Evolutionary conservation across 2,797 vertebrate genomes (phyloP).

Genomic region (Notolabrus celidotus): DNA sequence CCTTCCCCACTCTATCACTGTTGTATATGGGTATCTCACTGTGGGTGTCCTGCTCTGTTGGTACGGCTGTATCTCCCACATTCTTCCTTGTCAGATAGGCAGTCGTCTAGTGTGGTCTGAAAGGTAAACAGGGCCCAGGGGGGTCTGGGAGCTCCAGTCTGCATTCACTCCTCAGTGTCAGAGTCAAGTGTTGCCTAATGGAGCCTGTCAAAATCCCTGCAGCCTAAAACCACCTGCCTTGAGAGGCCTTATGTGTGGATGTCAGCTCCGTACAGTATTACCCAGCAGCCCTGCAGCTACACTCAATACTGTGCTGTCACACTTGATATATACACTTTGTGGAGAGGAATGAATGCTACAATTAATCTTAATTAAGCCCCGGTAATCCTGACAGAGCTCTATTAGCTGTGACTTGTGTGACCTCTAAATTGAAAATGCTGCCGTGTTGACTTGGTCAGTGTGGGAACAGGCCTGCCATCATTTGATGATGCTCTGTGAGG

Average conservation of each 20-base stretch:
- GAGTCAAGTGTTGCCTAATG: slow-evolving; percentile 78
- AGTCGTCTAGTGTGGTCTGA: slow-evolving; percentile 71
- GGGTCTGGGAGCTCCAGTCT: slow-evolving; percentile 64
- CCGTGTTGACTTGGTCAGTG: slow-evolving; percentile 34
- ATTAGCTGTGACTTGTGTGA: slow-evolving; percentile 63
- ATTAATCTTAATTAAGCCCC: slow-evolving; percentile 80
- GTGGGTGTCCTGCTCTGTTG: slow-evolving; percentile 65
- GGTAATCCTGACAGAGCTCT: slow-evolving; percentile 69
- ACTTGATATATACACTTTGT: slow-evolving; percentile 77
- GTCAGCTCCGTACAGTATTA: slow-evolving; percentile 55
- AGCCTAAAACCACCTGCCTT: slow-evolving; percentile 72
- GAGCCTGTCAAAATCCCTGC: slow-evolving; percentile 74
- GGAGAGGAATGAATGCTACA: slow-evolving; percentile 69
- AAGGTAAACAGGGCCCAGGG: slow-evolving; percentile 77
- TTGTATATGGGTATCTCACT: slow-evolving; percentile 31
- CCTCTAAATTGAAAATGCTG: slow-evolving; percentile 63
- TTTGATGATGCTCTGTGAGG: slow-evolving; percentile 1
- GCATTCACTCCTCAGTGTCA: slow-evolving; percentile 68
- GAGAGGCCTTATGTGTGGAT: slow-evolving; percentile 58
- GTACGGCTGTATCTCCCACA: slow-evolving; percentile 57
- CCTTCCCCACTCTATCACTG: slow-evolving; percentile 22
- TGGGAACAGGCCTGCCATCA: slow-evolving; percentile 8
- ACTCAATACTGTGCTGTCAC: slow-evolving; percentile 74
- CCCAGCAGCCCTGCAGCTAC: slow-evolving; percentile 46
- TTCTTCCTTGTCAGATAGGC: slow-evolving; percentile 71